Base-by-base conservation (phyloP, 1,140 invertebrate genomes). In the Musca vetustissima region DNA sequence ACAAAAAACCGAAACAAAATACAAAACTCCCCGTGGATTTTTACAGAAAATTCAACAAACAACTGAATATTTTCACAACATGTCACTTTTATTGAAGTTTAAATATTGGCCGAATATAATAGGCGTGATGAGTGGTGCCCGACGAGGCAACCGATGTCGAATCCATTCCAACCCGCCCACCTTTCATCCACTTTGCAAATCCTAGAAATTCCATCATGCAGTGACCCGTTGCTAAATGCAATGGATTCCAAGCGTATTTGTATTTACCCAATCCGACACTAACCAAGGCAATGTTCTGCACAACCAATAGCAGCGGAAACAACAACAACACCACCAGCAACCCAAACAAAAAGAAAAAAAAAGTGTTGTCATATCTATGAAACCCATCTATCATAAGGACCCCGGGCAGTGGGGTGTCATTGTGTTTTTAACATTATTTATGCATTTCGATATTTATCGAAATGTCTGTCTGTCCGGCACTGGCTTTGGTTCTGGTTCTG, bases 371-470 rank as follows among this genome's bases (percentile, higher is more conserved):
- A 61, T 61, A 61, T 61, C 28, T 61, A 43, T 61, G 57, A 61
- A 19, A 61, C 36, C n/a, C 36, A 61, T 61, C 57, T 61, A 61
- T 61, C 57, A 43, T 13, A 4, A 13, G 36, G 36, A 43, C 36
- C 36, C 36, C 36, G 36, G 36, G 36, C 36, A 6, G 11, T 43
- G 36, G 36, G 6, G 36, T 43, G 6, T 15, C 7, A 59, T 28
- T 28, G 25, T 59, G 15, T 53, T 15, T 68, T 49, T 36, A 43
- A 47, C 67, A 59, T 68, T 68, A 68, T 68, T 68, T 68, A 68
- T 68, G 57, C 55, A 68, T 48, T 68, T 68, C 24, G 57, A 68
- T 68, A 28, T 68, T 68, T 68, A 64, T 64, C 57, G 53, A 64
- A 59, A 50, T 66, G 43, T 49, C 61, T 65, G 57, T 17, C 57